Conservation (phyloP, 1,140 invertebrate species). For the Panagrolaimus sp. region DNA sequence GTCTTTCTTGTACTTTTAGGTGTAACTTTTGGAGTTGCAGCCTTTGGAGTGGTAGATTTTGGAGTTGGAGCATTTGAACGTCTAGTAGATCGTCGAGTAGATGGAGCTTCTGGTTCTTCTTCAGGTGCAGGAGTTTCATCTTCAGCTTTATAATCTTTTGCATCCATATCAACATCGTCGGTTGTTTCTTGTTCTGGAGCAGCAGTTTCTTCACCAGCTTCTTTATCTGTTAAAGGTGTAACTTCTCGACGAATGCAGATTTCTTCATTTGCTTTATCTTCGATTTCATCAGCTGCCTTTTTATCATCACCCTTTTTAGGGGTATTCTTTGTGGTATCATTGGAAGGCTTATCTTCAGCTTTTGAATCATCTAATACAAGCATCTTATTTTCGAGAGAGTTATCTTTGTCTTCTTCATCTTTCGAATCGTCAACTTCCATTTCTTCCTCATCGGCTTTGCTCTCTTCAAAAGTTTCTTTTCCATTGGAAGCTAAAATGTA, state of each 20-base stretch:
- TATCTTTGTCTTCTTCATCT: slow-evolving; percentile 18
- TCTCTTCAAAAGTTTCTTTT: background rate
- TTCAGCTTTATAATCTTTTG: background rate
- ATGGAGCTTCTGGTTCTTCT: background rate
- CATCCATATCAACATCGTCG: background rate
- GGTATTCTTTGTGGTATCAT: background rate
- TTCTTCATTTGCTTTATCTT: too few relatives aligned
- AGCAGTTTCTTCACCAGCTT: slow-evolving; percentile 16
- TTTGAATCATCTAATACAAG: too few relatives aligned
- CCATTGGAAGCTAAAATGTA: background rate
- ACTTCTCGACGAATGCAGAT: too few relatives aligned
- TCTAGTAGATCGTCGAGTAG: too few relatives aligned
- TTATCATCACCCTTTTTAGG: background rate
- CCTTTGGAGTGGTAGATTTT: too few relatives aligned
- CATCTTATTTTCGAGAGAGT: too few relatives aligned
- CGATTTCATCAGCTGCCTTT: background rate
- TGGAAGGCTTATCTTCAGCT: too few relatives aligned
- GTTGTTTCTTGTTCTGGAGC: slow-evolving; percentile 9
- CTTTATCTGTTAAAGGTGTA: slow-evolving; percentile 4
- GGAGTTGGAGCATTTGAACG: too few relatives aligned
- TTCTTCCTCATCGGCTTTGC: background rate
- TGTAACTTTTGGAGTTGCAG: too few relatives aligned
- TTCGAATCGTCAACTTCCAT: background rate
- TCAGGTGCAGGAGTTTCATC: slow-evolving; percentile 10
- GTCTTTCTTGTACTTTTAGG: too few relatives aligned